Evolutionary conservation across 2,888 invertebrate species (phyloP).

Genomic region (Cylindroiulus punctatus): DNA sequence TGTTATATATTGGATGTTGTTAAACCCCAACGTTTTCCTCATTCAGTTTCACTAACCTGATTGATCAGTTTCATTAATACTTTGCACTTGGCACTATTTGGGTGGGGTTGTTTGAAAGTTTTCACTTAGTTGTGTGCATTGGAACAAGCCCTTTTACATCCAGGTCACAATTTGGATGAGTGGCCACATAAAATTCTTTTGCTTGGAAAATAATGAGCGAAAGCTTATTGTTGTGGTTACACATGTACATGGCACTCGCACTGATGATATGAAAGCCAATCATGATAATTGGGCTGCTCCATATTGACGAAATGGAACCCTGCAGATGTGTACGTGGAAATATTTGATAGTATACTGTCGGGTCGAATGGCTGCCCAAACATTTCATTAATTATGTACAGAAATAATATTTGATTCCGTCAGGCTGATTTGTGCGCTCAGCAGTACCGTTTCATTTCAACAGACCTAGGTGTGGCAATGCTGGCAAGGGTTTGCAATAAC

Average conservation of each 20-base stretch:
- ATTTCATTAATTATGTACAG: constrained; percentile 19
- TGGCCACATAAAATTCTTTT: neutral
- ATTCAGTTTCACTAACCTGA: no score
- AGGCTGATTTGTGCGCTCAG: constrained; percentile 6
- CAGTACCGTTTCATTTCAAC: neutral
- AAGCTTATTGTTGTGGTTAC: neutral
- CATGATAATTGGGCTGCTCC: neutral
- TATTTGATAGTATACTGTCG: neutral
- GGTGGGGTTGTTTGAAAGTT: no score
- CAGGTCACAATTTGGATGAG: neutral
- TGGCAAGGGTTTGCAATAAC: neutral
- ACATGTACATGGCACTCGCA: no score
- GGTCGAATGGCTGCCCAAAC: neutral
- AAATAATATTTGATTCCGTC: constrained; percentile 10
- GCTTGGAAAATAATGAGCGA: neutral
- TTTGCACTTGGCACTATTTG: no score
- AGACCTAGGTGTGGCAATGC: neutral
- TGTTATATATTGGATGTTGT: no score
- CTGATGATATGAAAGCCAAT: neutral
- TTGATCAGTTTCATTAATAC: no score
- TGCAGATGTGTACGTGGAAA: neutral
- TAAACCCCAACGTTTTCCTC: no score
- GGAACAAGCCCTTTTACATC: neutral
- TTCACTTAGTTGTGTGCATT: no score
- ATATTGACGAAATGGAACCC: neutral